These are phyloP conservation scores for Aphaenogaster ashmeadi DNA, from an alignment of 1,140 invertebrate genomes.

Conservation along the genomic window DNA sequence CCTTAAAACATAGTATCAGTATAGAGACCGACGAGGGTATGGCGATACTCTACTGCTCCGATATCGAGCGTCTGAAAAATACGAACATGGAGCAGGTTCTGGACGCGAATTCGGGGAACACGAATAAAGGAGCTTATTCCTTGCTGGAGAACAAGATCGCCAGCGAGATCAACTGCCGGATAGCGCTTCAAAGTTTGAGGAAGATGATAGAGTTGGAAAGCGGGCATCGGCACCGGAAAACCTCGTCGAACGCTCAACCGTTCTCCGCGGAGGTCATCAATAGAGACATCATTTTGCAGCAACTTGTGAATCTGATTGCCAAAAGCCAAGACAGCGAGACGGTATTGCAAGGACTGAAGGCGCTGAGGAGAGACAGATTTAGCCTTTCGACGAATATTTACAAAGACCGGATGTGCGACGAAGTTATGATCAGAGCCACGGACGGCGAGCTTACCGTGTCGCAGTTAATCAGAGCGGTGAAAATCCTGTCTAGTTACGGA, in stretches of 20 bases:
- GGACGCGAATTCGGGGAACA: slow-evolving; percentile 78
- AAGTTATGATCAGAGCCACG: slow-evolving; percentile 88
- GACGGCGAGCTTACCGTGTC: slow-evolving; percentile 89
- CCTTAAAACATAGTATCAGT: slow-evolving; percentile 67
- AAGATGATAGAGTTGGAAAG: slow-evolving; percentile 88
- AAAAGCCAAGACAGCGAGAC: slow-evolving; percentile 82
- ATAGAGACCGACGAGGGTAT: slow-evolving; percentile 79
- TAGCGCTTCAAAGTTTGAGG: slow-evolving; percentile 87
- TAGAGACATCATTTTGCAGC: slow-evolving; percentile 83
- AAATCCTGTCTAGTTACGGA: slow-evolving; percentile 80
- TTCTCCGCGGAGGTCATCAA: slow-evolving; percentile 37
- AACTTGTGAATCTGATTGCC: slow-evolving; percentile 86
- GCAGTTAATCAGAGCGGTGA: slow-evolving; percentile 89
- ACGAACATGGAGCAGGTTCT: slow-evolving; percentile 83
- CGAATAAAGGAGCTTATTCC: slow-evolving; percentile 79
- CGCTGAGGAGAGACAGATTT: slow-evolving; percentile 82
- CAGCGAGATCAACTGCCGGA: slow-evolving; percentile 86
- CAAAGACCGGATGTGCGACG: slow-evolving; percentile 88
- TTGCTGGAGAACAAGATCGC: slow-evolving; percentile 85
- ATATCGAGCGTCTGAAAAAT: slow-evolving; percentile 78
- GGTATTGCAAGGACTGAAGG: slow-evolving; percentile 85
- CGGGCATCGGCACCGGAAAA: slow-evolving; percentile 74
- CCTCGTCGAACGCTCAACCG: slow-evolving; percentile 34
- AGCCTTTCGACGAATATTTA: slow-evolving; percentile 86
- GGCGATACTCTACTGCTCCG: slow-evolving; percentile 76